These are phyloP conservation scores for Cryptomyrus ogoouensis DNA, from an alignment of 2,113 vertebrate species.

Conservation along the genomic window DNA sequence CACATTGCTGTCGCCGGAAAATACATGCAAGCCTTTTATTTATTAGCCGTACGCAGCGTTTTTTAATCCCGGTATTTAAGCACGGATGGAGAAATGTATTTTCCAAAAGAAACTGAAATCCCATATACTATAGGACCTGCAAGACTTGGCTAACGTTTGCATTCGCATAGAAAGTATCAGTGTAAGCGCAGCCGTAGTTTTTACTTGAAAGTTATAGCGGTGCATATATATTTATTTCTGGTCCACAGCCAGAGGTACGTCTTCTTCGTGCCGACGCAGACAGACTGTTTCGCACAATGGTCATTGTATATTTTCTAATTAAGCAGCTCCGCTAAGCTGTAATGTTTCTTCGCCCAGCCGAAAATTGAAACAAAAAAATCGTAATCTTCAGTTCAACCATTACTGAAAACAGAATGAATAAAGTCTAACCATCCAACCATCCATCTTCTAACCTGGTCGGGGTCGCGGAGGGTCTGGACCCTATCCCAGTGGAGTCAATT, in stretches of 20 bases:
- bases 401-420: neutral
- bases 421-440: neutral
- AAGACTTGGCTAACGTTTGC: neutral
- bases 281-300: neutral
- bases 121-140: neutral
- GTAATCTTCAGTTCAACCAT: neutral
- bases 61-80: neutral
- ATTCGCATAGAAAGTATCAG: neutral
- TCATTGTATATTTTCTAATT: slow-evolving; percentile 7
- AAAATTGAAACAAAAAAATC: neutral
- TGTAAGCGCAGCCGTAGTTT: neutral
- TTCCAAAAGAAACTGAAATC: neutral
- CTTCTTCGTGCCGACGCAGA: neutral
- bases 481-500: neutral
- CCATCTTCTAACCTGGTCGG: neutral
- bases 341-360: neutral
- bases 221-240: neutral
- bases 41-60: neutral
- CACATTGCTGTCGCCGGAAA: neutral
- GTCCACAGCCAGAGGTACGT: neutral
- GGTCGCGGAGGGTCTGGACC: neutral
- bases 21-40: neutral
- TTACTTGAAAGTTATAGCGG: neutral
- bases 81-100: too few relatives aligned
- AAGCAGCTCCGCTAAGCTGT: neutral